Base-by-base conservation (phyloP, 2,797 vertebrate species). In the Ispidina picta region DNA sequence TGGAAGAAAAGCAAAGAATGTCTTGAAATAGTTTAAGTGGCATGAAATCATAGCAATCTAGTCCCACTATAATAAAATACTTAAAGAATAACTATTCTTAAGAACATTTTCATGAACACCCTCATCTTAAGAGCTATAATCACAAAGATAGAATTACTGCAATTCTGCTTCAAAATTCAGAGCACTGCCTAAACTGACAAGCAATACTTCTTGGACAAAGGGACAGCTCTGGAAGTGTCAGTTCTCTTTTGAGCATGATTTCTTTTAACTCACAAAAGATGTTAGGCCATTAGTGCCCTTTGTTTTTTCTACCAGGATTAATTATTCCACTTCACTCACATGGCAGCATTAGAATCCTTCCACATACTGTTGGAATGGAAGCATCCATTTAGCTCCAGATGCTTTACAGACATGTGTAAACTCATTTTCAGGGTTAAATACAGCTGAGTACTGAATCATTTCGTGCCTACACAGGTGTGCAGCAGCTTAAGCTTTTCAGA, bases 21-120 rank as follows among this genome's bases (percentile, higher is more conserved):
- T 62, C 74, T 86, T 83, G 49, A 89, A 95, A 87, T 92, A 83
- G 66, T 71, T 94, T 68, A 80, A 76, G 59, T 83, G 41, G n/a
- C 58, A 58, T 31, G 39, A 79, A 93, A 92, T 80, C 62, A 89
- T 49, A 92, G 89, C 86, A 72, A 89, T 91, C 77, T 52, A 66
- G 69, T 71, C 71, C 72, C 72, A 48, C 70, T 94, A 4, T 87
- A 83, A 91, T 85, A 59, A 72, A 94, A 86, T 28, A 66, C 43
- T 71, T 83, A 33, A 59, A 64, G 60, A 88, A 51, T 88, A 85
- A 60, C 85, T 88, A 63, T 70, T 94, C 28, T 93, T 80, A 84
- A 83, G 66, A 75, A 37, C 31, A 31, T 82, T 91, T 92, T 72
- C 69, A 65, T n/a, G 35, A 86, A 71, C 59, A 69, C 33, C 26